Base-by-base conservation (phyloP, 2,888 invertebrate genomes). In the Dolichomitus sp. region DNA sequence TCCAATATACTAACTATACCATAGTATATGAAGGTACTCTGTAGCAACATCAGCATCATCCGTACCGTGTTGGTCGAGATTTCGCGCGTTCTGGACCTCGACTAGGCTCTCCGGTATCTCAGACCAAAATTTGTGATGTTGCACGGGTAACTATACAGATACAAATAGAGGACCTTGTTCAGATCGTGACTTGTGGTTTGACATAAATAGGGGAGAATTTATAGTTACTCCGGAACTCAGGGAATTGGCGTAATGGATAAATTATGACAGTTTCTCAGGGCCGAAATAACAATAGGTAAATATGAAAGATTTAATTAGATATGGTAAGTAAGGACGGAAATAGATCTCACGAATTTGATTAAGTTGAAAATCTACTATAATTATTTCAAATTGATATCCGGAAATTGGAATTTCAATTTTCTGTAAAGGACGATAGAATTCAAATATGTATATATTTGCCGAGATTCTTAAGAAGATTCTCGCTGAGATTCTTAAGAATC, bases 61-160 rank as follows among this genome's bases (percentile, higher is more conserved):
- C 3, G 37, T 19, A 37, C 19, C 61, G 11, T 54, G 54, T 12
- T 54, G 27, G 54, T 54, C 23, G 54, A 54, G 54, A 54, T 54
- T 54, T 54, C 54, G 14, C 23, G 54, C 54, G 54, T 54, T 27
- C 54, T 12, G 54, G 11, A 54, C 54, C 11, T 37, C 45, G 42
- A n/a, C 50, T 68, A 52, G 74, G 61, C 63, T 50, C 69, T 54
- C 61, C 61, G 68, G 45, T 69, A 69, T 75, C 80, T 69, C 68
- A 23, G 74, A 45, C 74, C 63, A 9, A 63, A 80, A 80, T 74
- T 75, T 80, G 37, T 54, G 42, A 50, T 63, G 63, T 63, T 45
- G 63, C 63, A 61, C 42, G 27, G 3, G 23, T 14, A 23, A 52
- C 9, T 23, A 23, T 52, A 12, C 11, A 11, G 23, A 23, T 52